Evolutionary conservation across 2,113 vertebrate genomes (phyloP).

Genomic region (Hemibagrus wyckioides): DNA sequence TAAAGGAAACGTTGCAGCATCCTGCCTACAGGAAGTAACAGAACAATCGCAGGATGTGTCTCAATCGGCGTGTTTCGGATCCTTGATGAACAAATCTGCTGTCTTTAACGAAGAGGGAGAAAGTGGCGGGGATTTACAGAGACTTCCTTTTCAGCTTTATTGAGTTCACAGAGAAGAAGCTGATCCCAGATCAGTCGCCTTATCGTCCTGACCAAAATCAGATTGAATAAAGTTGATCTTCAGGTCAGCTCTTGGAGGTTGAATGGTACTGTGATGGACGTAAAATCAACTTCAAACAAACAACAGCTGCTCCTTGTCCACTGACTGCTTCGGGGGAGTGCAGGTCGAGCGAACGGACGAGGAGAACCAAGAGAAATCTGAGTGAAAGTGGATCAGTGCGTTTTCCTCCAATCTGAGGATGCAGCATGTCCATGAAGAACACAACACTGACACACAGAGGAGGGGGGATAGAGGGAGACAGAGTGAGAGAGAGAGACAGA

Average conservation of each 20-base stretch:
- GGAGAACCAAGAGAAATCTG: background rate
- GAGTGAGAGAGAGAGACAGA: background rate
- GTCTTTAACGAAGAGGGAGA: background rate
- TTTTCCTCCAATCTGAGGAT: background rate
- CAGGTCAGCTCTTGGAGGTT: background rate
- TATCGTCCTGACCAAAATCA: no score
- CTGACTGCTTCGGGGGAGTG: background rate
- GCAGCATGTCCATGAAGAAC: background rate
- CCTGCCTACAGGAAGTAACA: background rate
- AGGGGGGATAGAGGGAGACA: background rate
- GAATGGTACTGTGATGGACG: background rate
- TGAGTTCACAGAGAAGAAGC: no score
- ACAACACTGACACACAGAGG: background rate
- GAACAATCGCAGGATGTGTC: background rate
- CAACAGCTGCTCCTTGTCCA: background rate
- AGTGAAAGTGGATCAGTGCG: background rate
- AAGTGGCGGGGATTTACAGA: background rate
- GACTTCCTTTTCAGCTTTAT: background rate
- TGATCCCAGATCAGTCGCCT: background rate
- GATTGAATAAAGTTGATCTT: background rate
- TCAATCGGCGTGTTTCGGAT: background rate
- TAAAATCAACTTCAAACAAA: background rate
- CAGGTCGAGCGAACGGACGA: background rate
- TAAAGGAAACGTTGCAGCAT: background rate
- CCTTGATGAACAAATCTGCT: background rate